These are phyloP conservation scores for Harmothoe impar DNA, from an alignment of 2,888 invertebrate genomes.

Conservation along the genomic window DNA sequence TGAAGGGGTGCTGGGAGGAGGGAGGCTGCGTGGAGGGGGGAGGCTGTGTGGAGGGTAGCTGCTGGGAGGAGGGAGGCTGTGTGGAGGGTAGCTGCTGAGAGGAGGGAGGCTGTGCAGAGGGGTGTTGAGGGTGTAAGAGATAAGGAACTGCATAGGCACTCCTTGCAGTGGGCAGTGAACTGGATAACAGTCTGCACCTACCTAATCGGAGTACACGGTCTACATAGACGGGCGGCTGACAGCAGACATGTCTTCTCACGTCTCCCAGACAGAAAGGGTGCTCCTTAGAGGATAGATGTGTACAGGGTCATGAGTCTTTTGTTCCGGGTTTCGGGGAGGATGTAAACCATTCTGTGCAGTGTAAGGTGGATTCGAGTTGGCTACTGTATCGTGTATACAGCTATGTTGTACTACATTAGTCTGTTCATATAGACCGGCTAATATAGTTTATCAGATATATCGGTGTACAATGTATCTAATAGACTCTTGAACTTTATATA, in stretches of 20 bases:
- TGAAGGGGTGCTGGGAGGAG: too few species aligned
- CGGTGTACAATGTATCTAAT: too few species aligned
- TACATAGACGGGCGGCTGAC: background rate
- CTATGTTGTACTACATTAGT: too few species aligned
- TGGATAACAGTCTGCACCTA: background rate
- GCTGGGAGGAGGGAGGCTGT: too few species aligned
- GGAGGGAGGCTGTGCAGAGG: background rate
- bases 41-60: too few species aligned
- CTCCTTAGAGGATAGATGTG: background rate
- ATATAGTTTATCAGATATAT: too few species aligned
- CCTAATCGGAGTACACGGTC: slow-evolving; percentile 15
- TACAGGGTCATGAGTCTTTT: background rate
- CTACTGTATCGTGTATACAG: too few species aligned
- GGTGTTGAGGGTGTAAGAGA: background rate
- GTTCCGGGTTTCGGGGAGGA: background rate
- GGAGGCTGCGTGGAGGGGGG: too few species aligned
- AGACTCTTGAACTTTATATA: too few species aligned
- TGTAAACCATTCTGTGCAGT: too few species aligned
- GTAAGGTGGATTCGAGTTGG: too few species aligned
- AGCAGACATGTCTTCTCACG: slow-evolving; percentile 15
- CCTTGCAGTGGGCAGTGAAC: background rate
- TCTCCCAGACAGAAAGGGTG: background rate
- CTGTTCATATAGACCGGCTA: too few species aligned
- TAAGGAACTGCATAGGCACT: background rate
- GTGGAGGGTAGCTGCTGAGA: background rate